phyloP scores from a whole-genome alignment of 2,888 invertebrate species.

The Orthosia gothica region DNA sequence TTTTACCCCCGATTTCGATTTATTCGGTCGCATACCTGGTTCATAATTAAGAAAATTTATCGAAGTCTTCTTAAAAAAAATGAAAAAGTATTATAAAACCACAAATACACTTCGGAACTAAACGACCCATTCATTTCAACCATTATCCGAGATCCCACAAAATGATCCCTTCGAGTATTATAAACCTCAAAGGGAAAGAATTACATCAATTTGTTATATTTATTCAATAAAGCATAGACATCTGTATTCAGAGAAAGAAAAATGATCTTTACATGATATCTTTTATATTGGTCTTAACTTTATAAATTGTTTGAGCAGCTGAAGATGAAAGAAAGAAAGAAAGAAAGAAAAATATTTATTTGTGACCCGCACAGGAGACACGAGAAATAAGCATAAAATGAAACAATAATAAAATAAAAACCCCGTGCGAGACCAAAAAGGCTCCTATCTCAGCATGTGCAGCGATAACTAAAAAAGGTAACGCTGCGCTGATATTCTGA shows the following conservation, averaged over 20 bases:
- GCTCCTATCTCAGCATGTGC: no score
- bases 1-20: no score
- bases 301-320: not conserved
- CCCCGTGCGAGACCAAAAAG: no score
- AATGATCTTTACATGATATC: not conserved
- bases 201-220: slow-evolving; percentile 35
- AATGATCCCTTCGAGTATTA: slow-evolving; percentile 22
- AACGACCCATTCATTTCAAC: not conserved
- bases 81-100: not conserved
- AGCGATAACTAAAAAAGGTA: no score
- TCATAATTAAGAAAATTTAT: no score
- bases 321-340: no score
- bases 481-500: no score
- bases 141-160: slow-evolving; percentile 7
- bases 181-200: slow-evolving; percentile 23
- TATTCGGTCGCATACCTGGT: no score
- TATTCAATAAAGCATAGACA: slow-evolving; percentile 46
- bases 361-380: no score
- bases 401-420: no score
- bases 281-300: slow-evolving; percentile 20
- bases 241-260: slow-evolving; percentile 20
- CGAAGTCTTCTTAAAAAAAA: not conserved
- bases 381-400: no score
- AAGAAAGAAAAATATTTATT: no score
- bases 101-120: not conserved